phyloP scores from a whole-genome alignment of 2,797 vertebrate species.

The Phyllotis vaccarum region DNA sequence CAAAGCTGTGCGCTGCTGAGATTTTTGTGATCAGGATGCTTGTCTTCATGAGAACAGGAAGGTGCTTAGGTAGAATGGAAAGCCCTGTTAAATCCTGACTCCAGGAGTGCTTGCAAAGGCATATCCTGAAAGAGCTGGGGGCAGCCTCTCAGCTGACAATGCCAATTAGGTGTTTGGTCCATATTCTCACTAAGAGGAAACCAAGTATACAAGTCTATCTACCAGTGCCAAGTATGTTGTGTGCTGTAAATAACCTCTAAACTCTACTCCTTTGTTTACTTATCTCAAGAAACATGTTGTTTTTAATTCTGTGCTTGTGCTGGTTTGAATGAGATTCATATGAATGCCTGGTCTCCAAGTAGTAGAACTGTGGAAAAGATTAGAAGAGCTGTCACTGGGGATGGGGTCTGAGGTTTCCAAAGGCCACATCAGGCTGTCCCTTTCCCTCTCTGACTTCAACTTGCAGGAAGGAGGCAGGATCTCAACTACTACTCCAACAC shows the following conservation, averaged over 20 bases:
- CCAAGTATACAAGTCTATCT: not conserved
- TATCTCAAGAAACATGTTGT: conserved; percentile 58
- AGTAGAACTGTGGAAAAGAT: not conserved
- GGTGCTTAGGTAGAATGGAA: conserved; percentile 50
- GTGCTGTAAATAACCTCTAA: conserved; percentile 23
- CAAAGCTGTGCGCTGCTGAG: conserved; percentile 70
- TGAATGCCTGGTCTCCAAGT: not conserved
- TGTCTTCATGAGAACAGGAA: conserved; percentile 8
- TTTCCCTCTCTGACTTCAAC: not conserved
- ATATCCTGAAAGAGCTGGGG: not conserved
- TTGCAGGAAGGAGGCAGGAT: not conserved
- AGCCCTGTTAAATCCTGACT: not conserved
- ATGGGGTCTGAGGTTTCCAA: not conserved
- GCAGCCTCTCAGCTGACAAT: not conserved
- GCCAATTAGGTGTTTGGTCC: not conserved
- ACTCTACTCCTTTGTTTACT: not conserved
- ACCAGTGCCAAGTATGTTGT: not conserved
- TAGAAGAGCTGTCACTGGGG: not conserved
- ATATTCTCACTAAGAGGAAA: not conserved
- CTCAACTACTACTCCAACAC: not conserved
- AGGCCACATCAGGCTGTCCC: not conserved
- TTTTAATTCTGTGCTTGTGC: conserved; percentile 3
- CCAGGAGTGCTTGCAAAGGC: conserved; percentile 38
- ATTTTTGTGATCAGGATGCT: conserved; percentile 49
- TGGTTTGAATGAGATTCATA: not conserved